These are phyloP conservation scores for Drosophila borealis DNA, from an alignment of 2,888 invertebrate genomes.

Conservation along the genomic window DNA sequence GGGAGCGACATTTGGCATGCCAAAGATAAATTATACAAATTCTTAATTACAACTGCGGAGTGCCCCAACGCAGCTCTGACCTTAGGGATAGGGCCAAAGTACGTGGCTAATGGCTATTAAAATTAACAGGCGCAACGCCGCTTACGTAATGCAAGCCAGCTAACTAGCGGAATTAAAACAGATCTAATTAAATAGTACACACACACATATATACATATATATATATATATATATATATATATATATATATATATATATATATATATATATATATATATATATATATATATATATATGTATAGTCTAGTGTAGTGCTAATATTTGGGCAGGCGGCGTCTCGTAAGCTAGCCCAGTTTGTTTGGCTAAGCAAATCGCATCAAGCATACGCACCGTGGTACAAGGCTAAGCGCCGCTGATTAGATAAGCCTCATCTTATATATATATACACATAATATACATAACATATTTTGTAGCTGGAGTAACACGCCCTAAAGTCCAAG, in stretches of 20 bases:
- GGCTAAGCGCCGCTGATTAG: conserved; percentile 32
- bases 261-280: neutral
- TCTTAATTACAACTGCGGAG: conserved; percentile 62
- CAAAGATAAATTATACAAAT: conserved; percentile 53
- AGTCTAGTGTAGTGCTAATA: conserved; percentile 8
- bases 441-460: neutral
- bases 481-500: conserved; percentile 34
- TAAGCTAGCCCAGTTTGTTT: conserved; percentile 13
- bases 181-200: conserved; percentile 18
- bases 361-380: conserved; percentile 2
- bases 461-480: neutral
- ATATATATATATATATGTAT: neutral
- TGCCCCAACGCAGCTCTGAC: conserved; percentile 30
- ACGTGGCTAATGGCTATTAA: conserved; percentile 57
- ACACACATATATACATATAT: conserved; percentile 1
- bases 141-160: conserved; percentile 62
- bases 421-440: conserved; percentile 29
- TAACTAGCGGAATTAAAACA: conserved; percentile 23
- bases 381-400: conserved; percentile 13
- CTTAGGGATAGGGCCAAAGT: conserved; percentile 36
- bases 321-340: conserved; percentile 21
- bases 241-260: neutral
- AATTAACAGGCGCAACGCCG: conserved; percentile 26
- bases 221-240: neutral
- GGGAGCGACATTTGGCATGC: conserved; percentile 50